Base-by-base conservation (phyloP, 2,888 invertebrate genomes). In the Sinhomidia bicolor region DNA sequence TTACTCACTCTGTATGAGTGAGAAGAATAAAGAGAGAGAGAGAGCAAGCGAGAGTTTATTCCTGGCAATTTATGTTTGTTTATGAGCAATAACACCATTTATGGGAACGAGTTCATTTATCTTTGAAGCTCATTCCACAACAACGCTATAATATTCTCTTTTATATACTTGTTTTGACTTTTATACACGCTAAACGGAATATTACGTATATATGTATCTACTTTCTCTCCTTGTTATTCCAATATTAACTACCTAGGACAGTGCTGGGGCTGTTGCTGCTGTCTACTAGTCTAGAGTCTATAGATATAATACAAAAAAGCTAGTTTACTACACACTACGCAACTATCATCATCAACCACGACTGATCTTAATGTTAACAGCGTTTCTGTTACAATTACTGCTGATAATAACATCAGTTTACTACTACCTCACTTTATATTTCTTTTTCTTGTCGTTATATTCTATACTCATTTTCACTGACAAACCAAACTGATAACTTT, bases 1-100 rank as follows among this genome's bases (percentile, higher is more conserved):
- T 10, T 47, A 10, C n/a, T 1, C 32, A 4, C 4, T 14, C 3
- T n/a, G 32, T 7, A 65, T 65, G 62, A 5, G 14, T 41, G 20
- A 84, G 76, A 84, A 44, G 60, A 76, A 51, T n/a, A n/a, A n/a
- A n/a, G n/a, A n/a, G n/a, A n/a, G n/a, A n/a, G n/a, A n/a, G n/a
- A n/a, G n/a, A n/a, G n/a, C n/a, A n/a, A n/a, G n/a, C n/a, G n/a
- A n/a, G 41, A 81, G 71, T 86, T 81, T 80, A 86, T 57, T 80
- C 60, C 68, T 62, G 9, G 44, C 71, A 86, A 86, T 86, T 86
- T 80, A 85, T 85, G 86, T 86, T 86, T 86, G 86, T 86, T 86
- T 86, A 86, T 81, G 86, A 86, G 86, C 80, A 86, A 86, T 86
- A 86, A 86, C 86, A 86, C 80, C 86, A 81, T 86, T 86, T 81